Conservation (phyloP, 2,888 invertebrate species). For the Cyclophora punctaria region DNA sequence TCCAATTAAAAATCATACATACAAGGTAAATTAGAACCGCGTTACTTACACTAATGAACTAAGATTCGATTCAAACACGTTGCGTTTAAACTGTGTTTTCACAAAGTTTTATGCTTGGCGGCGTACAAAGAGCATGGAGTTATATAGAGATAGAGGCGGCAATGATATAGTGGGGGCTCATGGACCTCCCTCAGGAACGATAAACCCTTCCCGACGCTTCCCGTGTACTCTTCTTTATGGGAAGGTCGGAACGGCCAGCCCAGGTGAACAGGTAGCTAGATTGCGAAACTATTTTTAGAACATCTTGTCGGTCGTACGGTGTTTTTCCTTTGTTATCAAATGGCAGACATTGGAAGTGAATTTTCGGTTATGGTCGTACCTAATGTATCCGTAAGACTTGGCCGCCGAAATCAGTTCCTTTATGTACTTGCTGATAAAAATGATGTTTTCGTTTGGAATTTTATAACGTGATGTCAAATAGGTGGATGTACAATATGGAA, state of each 20-base stretch:
- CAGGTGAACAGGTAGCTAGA: conserved; percentile 73
- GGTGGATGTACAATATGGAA: no score
- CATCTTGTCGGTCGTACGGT: conserved; percentile 68
- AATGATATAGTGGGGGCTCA: conserved; percentile 73
- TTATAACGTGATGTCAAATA: neutral
- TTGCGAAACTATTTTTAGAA: conserved; percentile 72
- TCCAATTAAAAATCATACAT: conserved; percentile 2
- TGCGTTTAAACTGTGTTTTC: conserved; percentile 50
- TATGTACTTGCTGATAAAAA: conserved; percentile 33
- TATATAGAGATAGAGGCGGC: conserved; percentile 61
- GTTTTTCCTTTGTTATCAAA: conserved; percentile 73
- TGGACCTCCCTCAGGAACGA: conserved; percentile 69
- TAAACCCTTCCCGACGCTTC: conserved; percentile 71
- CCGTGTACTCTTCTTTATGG: conserved; percentile 74
- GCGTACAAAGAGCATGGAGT: conserved; percentile 55
- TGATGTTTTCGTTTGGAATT: conserved; percentile 16
- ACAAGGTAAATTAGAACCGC: conserved; percentile 13
- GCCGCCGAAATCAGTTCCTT: conserved; percentile 31
- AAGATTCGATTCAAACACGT: conserved; percentile 26
- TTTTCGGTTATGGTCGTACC: conserved; percentile 48
- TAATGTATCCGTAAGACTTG: conserved; percentile 49
- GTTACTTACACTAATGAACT: conserved; percentile 24
- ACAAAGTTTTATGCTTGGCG: conserved; percentile 45
- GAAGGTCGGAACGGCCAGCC: conserved; percentile 70
- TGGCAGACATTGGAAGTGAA: conserved; percentile 56